Conservation (phyloP, 1,140 invertebrate genomes). For the Gonioctena quinquepunctata region DNA sequence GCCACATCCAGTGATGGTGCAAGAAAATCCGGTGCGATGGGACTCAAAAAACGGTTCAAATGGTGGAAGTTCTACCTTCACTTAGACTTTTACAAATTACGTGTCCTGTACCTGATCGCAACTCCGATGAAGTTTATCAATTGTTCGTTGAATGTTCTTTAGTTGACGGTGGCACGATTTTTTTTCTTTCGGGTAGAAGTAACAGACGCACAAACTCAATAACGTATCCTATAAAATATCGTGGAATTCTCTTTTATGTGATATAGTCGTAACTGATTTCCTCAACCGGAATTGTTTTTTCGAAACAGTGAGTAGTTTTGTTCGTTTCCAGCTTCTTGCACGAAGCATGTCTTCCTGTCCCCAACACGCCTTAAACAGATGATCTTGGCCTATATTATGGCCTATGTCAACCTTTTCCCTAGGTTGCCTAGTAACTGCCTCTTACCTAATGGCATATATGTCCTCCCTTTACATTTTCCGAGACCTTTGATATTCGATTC, state of each 20-base stretch:
- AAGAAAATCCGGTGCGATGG: conserved; percentile 29
- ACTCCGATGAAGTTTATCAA: conserved; percentile 25
- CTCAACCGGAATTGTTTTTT: not conserved
- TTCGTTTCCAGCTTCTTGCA: not conserved
- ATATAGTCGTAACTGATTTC: not conserved
- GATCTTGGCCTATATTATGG: conserved; percentile 15
- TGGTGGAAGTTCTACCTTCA: conserved; percentile 45
- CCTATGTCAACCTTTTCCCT: not conserved
- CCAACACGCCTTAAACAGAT: not conserved
- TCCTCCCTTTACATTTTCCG: no score
- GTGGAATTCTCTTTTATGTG: not conserved
- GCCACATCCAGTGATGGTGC: conserved; percentile 39
- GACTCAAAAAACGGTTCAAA: conserved; percentile 44
- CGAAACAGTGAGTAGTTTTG: not conserved
- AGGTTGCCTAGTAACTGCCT: not conserved
- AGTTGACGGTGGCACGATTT: conserved; percentile 18
- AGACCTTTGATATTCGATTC: no score
- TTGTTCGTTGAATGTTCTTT: conserved; percentile 17
- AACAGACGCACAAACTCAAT: conserved; percentile 40
- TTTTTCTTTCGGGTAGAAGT: not conserved
- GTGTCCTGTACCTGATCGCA: conserved; percentile 22
- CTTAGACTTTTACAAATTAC: conserved; percentile 33
- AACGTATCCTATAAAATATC: conserved; percentile 34
- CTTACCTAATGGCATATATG: no score
- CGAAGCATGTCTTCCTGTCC: not conserved